These are phyloP conservation scores for Tryphoninae sp. DNA, from an alignment of 2,888 invertebrate genomes.

Conservation along the genomic window DNA sequence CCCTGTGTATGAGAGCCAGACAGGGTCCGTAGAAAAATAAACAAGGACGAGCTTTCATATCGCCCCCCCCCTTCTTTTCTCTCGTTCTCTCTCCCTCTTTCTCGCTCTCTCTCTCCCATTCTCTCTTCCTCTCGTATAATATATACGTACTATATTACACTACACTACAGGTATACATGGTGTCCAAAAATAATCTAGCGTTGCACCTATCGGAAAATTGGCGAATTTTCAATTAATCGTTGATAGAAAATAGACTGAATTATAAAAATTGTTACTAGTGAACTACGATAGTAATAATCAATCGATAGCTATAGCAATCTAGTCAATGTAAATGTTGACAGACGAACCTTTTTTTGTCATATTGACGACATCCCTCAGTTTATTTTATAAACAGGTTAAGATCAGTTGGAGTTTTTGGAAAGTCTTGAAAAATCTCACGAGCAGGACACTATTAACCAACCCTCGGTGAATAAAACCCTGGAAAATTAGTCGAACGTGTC, in stretches of 20 bases:
- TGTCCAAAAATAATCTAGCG: background rate
- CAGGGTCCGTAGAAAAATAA: slow-evolving; percentile 52
- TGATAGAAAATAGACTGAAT: too few relatives aligned
- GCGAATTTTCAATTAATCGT: too few relatives aligned
- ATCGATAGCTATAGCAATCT: too few relatives aligned
- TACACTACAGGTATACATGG: slow-evolving; percentile 39
- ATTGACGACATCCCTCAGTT: too few relatives aligned
- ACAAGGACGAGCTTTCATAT: slow-evolving; percentile 32
- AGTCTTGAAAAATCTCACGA: too few relatives aligned
- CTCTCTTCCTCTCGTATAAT: slow-evolving; percentile 34
- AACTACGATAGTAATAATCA: too few relatives aligned
- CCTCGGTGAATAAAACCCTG: background rate
- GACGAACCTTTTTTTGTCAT: too few relatives aligned
- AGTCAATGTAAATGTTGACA: too few relatives aligned
- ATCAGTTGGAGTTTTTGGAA: too few relatives aligned
- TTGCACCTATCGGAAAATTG: background rate
- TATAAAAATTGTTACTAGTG: too few relatives aligned
- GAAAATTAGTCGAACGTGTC: background rate
- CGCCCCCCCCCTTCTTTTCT: background rate
- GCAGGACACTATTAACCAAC: too few relatives aligned
- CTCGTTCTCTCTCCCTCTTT: background rate
- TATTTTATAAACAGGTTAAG: too few relatives aligned
- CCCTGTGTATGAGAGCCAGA: slow-evolving; percentile 52
- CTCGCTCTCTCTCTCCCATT: background rate
- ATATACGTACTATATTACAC: slow-evolving; percentile 47